These are phyloP conservation scores for Salvelinus fontinalis DNA, from an alignment of 2,113 vertebrate species.

Conservation along the genomic window DNA sequence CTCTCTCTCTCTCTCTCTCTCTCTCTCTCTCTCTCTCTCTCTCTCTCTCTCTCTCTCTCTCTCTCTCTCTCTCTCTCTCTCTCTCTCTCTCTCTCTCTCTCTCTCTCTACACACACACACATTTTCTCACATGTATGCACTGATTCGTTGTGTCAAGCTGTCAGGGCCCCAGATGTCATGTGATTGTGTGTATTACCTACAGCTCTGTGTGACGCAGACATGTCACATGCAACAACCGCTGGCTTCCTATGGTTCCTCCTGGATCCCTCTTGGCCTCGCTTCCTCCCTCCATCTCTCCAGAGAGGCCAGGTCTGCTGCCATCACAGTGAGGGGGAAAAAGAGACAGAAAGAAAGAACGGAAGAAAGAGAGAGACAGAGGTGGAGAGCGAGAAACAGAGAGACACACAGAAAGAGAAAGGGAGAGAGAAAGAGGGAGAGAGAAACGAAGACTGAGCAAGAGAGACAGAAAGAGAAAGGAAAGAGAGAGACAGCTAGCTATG, in stretches of 20 bases:
- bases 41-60: slow-evolving; percentile 21
- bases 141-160: slow-evolving; percentile 52
- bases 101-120: background rate
- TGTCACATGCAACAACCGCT: slow-evolving; percentile 34
- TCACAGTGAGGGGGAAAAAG: slow-evolving; percentile 59
- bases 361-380: background rate
- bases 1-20: no score
- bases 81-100: no score
- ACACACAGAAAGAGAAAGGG: background rate
- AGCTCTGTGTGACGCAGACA: slow-evolving; percentile 48
- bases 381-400: background rate
- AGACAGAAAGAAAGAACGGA: background rate
- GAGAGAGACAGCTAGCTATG: slow-evolving; percentile 15
- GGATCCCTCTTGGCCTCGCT: slow-evolving; percentile 26
- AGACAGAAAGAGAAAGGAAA: background rate
- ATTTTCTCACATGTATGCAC: background rate
- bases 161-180: slow-evolving; percentile 60
- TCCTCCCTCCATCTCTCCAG: background rate
- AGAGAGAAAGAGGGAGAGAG: background rate
- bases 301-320: slow-evolving; percentile 53
- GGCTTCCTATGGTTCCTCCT: slow-evolving; percentile 64
- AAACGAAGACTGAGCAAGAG: background rate
- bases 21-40: slow-evolving; percentile 25
- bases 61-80: background rate
- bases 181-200: slow-evolving; percentile 60